A percentile compares a stretch with the other conserved stretches of the same genome.
phyloP scores from a whole-genome alignment of 2,113 vertebrate species.

The Pterocles burchelli region DNA sequence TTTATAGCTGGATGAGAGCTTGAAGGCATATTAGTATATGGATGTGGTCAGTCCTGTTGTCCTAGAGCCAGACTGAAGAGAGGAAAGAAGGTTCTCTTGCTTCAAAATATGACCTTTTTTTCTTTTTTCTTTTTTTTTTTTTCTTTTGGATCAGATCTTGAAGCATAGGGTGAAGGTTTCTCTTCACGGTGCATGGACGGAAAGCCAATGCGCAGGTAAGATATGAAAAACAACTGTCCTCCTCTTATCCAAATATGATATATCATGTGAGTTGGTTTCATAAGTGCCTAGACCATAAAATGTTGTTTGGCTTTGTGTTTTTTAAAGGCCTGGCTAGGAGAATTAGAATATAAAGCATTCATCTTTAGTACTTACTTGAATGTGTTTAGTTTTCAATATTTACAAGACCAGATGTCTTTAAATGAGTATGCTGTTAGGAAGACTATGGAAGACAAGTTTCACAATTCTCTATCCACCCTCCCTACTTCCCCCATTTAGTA shows the following conservation, averaged over 20 bases:
- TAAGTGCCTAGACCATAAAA: background rate
- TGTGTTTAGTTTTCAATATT: background rate
- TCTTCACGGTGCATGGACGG: slow-evolving; percentile 92
- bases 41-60: background rate
- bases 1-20: background rate
- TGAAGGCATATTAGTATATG: background rate
- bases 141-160: slow-evolving; percentile 48
- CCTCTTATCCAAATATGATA: background rate
- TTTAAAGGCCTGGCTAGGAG: background rate
- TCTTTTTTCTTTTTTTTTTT: background rate
- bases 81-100: background rate
- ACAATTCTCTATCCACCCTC: background rate
- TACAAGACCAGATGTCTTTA: background rate
- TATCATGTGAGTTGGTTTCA: background rate
- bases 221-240: background rate
- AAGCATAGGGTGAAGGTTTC: slow-evolving; percentile 75
- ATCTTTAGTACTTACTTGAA: background rate
- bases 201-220: slow-evolving; percentile 98
- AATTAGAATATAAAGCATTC: background rate
- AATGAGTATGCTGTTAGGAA: background rate
- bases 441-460: background rate
- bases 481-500: background rate
- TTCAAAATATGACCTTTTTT: background rate
- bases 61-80: background rate
- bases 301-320: background rate